Evolutionary conservation across 1,140 invertebrate species (phyloP), one percentile per base, ranked within the genome.

Genomic region (Meloidogyne hapla): DNA sequence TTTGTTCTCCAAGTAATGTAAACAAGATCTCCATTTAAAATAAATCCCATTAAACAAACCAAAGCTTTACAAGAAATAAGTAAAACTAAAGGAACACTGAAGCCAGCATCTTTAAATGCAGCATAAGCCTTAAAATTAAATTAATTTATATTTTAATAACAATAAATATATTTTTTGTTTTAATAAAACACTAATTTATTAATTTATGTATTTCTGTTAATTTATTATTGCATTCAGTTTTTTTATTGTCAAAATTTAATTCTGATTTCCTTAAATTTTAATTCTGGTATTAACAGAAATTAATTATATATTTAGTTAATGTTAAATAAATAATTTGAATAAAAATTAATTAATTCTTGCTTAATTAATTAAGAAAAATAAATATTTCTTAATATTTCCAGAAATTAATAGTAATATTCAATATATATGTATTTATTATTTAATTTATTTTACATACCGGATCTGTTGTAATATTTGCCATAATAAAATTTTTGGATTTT

Each of bases 11-110:
- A 62, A 0, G 69, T 72, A 33, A 72, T 48, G 42, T 23, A 33
- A 48, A 72, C 69, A 23, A 72, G 21, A 13, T 62, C 45, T 28
- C 15, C n/a, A 33, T 72, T 72, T n/a, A 72, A 62, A 26, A 72
- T 25, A 21, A 72, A 18, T 12, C 69, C 69, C 2, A 63, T 8
- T 62, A 72, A 13, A 72, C 69, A 72, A 26, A 72, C 69, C n/a
- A 63, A 56, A 26, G 69, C 28, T 33, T 72, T 72, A 33, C 69
- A 48, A n/a, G 25, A 48, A 25, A 72, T 72, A 26, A 72, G 69
- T 4, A 62, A 23, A 6, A 72, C 38, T 62, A 72, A 72, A 12
- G 33, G 23, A 25, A 5, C 6, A 23, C 23, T 12, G 2, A 72
- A 48, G 2, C 69, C 69, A 2, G 69, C 21, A 21, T 72, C n/a